Conservation (phyloP, 2,797 vertebrate genomes). For the Botia kubotai region DNA sequence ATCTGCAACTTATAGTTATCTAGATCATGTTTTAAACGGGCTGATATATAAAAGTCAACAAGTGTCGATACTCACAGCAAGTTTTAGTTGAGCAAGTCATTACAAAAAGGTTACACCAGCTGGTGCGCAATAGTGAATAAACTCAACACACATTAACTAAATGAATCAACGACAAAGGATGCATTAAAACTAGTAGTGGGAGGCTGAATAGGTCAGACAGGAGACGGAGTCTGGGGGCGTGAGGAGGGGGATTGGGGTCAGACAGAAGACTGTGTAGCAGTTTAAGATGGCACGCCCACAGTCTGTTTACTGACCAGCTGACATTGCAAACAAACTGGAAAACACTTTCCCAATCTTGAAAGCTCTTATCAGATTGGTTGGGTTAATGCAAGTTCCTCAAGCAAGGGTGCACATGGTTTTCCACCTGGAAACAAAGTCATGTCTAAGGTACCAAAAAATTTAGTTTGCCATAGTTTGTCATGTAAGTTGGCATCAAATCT, state of each 20-base stretch:
- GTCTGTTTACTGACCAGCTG: not conserved
- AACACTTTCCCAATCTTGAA: not conserved
- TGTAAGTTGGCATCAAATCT: too few relatives aligned
- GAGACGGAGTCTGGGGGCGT: constrained; percentile 23
- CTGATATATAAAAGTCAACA: constrained; percentile 4
- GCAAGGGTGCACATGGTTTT: not conserved
- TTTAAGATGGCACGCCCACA: not conserved
- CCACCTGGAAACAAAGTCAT: not conserved
- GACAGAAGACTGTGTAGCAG: constrained; percentile 36
- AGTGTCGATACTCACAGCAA: not conserved
- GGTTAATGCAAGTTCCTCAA: not conserved
- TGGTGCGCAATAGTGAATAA: constrained; percentile 16
- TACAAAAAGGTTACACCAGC: too few relatives aligned
- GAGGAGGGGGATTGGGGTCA: constrained; percentile 6
- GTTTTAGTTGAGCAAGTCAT: too few relatives aligned
- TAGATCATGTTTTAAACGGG: not conserved
- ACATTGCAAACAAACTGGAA: not conserved
- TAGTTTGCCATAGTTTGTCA: too few relatives aligned
- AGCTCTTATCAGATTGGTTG: not conserved
- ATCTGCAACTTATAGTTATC: not conserved
- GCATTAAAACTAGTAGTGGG: constrained; percentile 30
- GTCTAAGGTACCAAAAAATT: not conserved
- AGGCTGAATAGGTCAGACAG: constrained; percentile 40
- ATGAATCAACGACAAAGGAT: not conserved
- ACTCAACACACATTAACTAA: not conserved